Base-by-base conservation (phyloP, 2,888 invertebrate genomes). In the Subacronicta megacephala region DNA sequence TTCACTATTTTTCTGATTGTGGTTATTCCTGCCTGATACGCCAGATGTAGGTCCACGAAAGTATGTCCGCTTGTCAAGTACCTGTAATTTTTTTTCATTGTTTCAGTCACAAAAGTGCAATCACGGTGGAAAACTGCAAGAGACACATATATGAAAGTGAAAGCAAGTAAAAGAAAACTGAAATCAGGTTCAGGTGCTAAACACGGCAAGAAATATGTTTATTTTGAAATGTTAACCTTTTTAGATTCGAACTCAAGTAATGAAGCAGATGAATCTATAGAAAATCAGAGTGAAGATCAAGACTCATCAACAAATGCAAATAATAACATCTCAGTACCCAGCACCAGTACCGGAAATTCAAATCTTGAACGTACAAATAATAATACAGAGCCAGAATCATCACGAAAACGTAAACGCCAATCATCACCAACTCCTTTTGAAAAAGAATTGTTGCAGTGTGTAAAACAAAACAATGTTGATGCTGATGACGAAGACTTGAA, bases 11-110 rank as follows among this genome's bases (percentile, higher is more conserved):
- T 73, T 68, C 67, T 62, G 59, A 72, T 37, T 33, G 72, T 72
- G 57, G 72, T 65, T 72, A 62, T 13, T 73, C 71, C 73, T 50
- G 73, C 45, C 40, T 73, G 73, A 59, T 71, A 73, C 64, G 72
- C 67, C 72, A 72, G 60, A 54, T 70, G 70, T 23, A 72, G 41
- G 46, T 72, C 72, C 42, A 62, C 60, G 58, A 70, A 70, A 42
- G 67, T 72, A 69, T 72, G 68, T 66, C 72, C 72, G 57, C 69
- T 72, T 45, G 53, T 54, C 52, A 69, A 58, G 52, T 69, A 72
- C 46, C 69, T 69, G 72, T 69, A 61, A 65, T 56, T 35, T 35
- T 57, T 31, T 62, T 26, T 61, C 43, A 56, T 61, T 62, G 49
- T 62, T 62, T 62, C 58, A 58, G 58, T 62, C 26, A 62, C 26